Evolutionary conservation across 2,888 invertebrate genomes (phyloP).

Genomic region (Amphipoea oculea): DNA sequence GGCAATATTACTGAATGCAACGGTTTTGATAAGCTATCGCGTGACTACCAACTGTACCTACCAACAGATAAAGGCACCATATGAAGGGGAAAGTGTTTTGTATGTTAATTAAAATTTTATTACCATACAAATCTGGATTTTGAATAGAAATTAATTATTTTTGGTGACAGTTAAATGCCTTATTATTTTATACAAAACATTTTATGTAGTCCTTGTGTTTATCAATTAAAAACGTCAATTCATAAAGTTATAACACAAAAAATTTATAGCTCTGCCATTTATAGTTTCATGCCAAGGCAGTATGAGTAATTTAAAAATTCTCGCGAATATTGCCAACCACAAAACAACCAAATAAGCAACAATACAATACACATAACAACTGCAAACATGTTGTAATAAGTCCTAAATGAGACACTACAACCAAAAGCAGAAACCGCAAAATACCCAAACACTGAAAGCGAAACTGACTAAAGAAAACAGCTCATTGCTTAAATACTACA

Average conservation of each 20-base stretch:
- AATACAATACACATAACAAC: neutral
- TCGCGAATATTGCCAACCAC: neutral
- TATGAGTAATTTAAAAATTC: neutral
- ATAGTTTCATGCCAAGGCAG: neutral
- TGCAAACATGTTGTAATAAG: neutral
- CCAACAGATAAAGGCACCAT: constrained; percentile 35
- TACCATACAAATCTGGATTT: constrained; percentile 12
- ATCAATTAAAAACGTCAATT: neutral
- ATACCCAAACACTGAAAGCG: constrained; percentile 15
- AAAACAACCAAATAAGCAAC: constrained; percentile 1
- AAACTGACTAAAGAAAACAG: neutral
- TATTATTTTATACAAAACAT: neutral
- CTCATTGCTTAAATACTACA: constrained; percentile 10
- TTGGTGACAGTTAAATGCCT: neutral
- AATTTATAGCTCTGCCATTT: neutral
- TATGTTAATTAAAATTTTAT: constrained; percentile 39
- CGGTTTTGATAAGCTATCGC: constrained; percentile 56
- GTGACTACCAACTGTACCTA: constrained; percentile 45
- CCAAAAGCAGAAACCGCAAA: constrained; percentile 5
- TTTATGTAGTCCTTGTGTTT: neutral
- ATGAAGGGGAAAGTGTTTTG: constrained; percentile 45
- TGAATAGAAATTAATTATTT: neutral
- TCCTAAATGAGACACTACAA: neutral
- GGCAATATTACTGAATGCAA: constrained; percentile 41
- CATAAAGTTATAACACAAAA: neutral